Evolutionary conservation across 2,113 vertebrate genomes (phyloP), one percentile per base, ranked within the genome.

Genomic region (Meles meles): DNA sequence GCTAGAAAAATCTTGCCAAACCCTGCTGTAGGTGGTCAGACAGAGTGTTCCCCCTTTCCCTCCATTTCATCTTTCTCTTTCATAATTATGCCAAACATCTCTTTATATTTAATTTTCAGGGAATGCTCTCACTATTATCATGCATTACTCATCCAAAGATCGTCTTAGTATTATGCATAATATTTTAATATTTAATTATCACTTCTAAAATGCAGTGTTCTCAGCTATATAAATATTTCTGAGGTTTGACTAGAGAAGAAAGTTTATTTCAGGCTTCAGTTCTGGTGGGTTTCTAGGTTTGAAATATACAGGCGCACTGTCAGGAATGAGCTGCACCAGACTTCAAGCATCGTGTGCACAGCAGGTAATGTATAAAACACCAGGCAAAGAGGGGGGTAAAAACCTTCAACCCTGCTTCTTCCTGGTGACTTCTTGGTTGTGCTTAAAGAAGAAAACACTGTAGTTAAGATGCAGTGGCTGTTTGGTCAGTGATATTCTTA

Each of bases 331-430:
- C 37, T 61, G 55, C 8, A 17, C 7, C 14, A 10, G n/a, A 15
- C 80, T 29, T 39, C 13, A 39, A 44, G 72, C n/a, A 15, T 7
- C 2, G 52, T 13, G 11, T 6, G 7, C 4, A 27, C 23, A 18
- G 4, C n/a, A 18, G 23, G 37, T 1, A 17, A n/a, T 9, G 6
- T 6, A 5, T 6, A 59, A 82, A 21, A 17, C n/a, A 0, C 42
- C 2, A 23, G 76, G 31, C 5, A 34, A n/a, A 34, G 23, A 37
- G 52, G n/a, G 61, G 55, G 23, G 55, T 37, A 34, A 39, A 17
- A 61, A 9, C 7, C 80, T 17, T 11, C n/a, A 82, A 17, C 13
- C 23, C n/a, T 15, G n/a, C 23, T 39, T 59, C n/a, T 57, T 82
- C 25, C 79, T 57, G 52, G 52, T 37, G 52, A 82, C 80, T 39